Base-by-base conservation (phyloP, 2,113 vertebrate genomes). In the Syrmaticus mikado region DNA sequence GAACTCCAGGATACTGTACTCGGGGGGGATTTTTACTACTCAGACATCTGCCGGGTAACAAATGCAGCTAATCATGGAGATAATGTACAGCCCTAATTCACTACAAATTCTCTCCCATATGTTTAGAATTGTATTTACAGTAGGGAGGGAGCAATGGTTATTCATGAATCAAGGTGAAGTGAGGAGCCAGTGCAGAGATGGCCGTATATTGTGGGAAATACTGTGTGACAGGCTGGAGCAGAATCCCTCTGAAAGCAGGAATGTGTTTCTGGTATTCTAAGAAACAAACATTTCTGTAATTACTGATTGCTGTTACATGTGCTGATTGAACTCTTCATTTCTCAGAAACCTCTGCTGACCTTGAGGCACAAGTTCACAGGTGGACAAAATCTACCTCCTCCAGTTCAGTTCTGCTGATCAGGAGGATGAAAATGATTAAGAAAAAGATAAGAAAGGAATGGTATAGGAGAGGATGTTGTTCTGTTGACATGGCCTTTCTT, bases 41-140 rank as follows among this genome's bases (percentile, higher is more conserved):
- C 87, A 95, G 92, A 95, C 96, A 96, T 94, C 94, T 96, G 95
- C 85, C 83, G 94, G 85, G 77, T 97, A 94, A 94, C 94, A 95
- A 96, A 95, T 57, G 80, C 40, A 81, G 95, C 93, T 97, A 94
- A 97, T 96, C 94, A 92, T 3, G 7, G 68, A 0, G 6, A 66
- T 82, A 95, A 91, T 73, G 61, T 72, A 50, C 70, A 74, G 38
- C 16, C 14, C 66, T 81, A 57, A 86, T 84, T 80, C 89, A 82
- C 93, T 79, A 28, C 82, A 38, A 46, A 61, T 88, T 83, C 75
- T 67, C 70, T 91, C 77, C 91, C 94, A 91, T 95, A 92, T 96
- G 92, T 84, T 97, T 96, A 71, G 60, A 92, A 60, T 87, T 91
- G 82, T 94, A 91, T 87, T 95, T 96, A 96, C 90, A 93, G 91